A percentile compares a stretch with the other conserved stretches of the same genome.
These are phyloP conservation scores for Rhinichthys osculus DNA, from an alignment of 2,797 vertebrate genomes.

Conservation along the genomic window DNA sequence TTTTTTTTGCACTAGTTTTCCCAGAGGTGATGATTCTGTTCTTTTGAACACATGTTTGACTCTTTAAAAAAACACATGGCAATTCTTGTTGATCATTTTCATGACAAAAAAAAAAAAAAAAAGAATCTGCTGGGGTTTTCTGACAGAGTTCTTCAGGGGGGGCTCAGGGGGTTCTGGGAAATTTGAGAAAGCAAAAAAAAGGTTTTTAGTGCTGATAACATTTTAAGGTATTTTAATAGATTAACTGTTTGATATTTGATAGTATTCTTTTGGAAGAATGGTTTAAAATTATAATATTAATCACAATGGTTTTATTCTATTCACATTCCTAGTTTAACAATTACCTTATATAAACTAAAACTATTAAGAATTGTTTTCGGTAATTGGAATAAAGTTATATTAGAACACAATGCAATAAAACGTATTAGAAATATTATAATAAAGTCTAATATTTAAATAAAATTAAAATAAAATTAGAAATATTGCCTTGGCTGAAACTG, in stretches of 20 bases:
- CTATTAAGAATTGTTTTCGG: background rate
- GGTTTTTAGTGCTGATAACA: background rate
- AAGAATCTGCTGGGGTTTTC: background rate
- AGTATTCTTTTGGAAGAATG: background rate
- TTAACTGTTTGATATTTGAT: background rate
- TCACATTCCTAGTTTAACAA: background rate
- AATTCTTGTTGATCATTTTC: background rate
- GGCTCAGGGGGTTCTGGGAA: background rate
- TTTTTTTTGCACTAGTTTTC: background rate
- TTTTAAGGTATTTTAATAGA: background rate
- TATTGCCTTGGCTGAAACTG: background rate
- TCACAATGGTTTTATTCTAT: background rate
- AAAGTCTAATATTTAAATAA: too few relatives aligned
- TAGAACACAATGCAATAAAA: too few relatives aligned
- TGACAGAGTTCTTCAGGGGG: background rate
- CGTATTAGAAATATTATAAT: background rate
- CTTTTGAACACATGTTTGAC: constrained; percentile 5
- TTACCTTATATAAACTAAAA: background rate
- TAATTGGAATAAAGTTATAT: background rate
- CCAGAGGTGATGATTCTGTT: background rate
- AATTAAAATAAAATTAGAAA: background rate
- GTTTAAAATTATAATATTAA: background rate
- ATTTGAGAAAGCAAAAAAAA: background rate
- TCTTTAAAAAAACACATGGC: background rate
- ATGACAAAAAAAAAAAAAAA: background rate